Conservation (phyloP, 2,797 vertebrate species). For the Coccyzus lansbergi region DNA sequence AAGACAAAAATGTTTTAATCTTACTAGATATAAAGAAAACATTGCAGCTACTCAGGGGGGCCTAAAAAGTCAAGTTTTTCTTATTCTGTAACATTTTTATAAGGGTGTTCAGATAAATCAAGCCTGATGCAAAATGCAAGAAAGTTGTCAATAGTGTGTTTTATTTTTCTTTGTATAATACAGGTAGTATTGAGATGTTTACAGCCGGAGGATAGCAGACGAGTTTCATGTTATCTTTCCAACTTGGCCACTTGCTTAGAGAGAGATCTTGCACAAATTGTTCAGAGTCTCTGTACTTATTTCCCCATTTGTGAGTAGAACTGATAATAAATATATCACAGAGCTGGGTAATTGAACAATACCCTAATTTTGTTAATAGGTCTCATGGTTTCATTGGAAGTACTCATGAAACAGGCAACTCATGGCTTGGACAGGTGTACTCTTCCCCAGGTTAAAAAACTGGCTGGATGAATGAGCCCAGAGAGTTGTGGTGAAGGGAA, state of each 20-base stretch:
- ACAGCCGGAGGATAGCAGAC: background rate
- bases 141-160: background rate
- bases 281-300: background rate
- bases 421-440: too few species aligned
- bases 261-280: background rate
- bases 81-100: background rate
- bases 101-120: background rate
- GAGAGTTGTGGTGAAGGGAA: too few species aligned
- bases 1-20: background rate
- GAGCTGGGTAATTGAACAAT: background rate
- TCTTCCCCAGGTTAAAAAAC: too few species aligned
- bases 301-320: background rate
- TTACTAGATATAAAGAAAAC: constrained; percentile 2
- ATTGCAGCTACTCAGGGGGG: background rate
- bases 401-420: background rate
- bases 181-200: background rate
- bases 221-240: background rate
- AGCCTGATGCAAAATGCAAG: background rate
- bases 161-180: background rate
- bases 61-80: background rate
- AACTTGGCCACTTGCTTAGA: background rate
- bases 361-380: background rate
- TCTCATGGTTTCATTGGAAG: background rate
- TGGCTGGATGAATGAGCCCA: too few species aligned
- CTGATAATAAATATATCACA: background rate